Evolutionary conservation across 2,797 vertebrate genomes (phyloP), one percentile per base, ranked within the genome.

Genomic region (Cynopterus sphinx): DNA sequence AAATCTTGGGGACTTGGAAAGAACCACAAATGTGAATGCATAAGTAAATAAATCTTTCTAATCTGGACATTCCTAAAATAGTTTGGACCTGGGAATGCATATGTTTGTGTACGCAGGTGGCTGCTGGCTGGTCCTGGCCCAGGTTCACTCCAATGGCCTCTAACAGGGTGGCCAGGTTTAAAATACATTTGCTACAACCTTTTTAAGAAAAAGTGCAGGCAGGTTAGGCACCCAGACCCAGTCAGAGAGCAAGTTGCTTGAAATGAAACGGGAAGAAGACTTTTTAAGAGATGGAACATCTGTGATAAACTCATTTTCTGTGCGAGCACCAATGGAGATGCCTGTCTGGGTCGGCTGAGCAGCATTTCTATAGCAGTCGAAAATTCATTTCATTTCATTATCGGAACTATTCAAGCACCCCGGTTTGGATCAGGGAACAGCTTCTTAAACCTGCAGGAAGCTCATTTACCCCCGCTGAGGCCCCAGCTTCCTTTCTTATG

Each of bases 331-430:
- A 78, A 61, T 31, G 41, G 94, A 24, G 73, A n/a, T 2, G 85
- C n/a, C 43, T 11, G 94, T 90, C 82, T 67, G 95, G 97, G 86
- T 97, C 93, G 46, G 21, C 87, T 94, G 97, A 96, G 21, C 97
- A 86, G 95, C 95, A 22, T 81, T 94, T 95, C 96, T 51, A 10
- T 21, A 92, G 97, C 93, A 84, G 92, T 57, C 0, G 82, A 96
- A 97, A 97, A 98, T 98, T 97, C 98, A 96, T 98, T 98, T 96
- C 94, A 95, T 97, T 98, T 98, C 96, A 98, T 98, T 98, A 97
- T 95, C 46, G 1, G 84, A 98, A 96, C 97, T 68, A 71, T 88
- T 98, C 97, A 90, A 97, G 96, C 97, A 97, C 96, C 97, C 96
- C 26, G 9, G 94, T 97, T 95, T 17, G 97, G 96, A 97, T 85